phyloP scores from a whole-genome alignment of 1,140 invertebrate species.

The Palaemon carinicauda region DNA sequence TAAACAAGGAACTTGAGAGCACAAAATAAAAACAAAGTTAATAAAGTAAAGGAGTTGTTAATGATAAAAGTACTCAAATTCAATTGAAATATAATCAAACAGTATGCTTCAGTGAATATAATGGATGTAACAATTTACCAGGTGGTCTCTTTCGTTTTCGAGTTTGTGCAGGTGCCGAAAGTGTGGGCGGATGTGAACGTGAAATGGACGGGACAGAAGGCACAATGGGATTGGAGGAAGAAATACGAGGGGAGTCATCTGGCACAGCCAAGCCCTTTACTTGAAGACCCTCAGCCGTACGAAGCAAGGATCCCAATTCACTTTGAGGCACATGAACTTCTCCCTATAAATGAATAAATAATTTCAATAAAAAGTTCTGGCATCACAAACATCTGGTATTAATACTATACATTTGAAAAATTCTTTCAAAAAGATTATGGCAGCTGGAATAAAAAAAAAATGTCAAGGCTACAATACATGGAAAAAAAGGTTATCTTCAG shows the following conservation, averaged over 20 bases:
- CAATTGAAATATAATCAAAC: neutral
- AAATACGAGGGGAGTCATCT: conserved; percentile 42
- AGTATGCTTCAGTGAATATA: no score
- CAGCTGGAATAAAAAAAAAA: no score
- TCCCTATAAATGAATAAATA: conserved; percentile 9
- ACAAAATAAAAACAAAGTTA: no score
- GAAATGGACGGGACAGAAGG: conserved; percentile 21
- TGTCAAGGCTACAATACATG: no score
- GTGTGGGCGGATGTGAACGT: conserved; percentile 35
- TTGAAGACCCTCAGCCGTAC: conserved; percentile 59
- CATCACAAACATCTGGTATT: no score
- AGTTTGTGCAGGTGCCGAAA: conserved; percentile 28
- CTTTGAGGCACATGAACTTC: conserved; percentile 59
- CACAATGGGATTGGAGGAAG: conserved; percentile 36
- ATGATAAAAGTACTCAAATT: neutral
- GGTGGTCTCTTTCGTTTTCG: conserved; percentile 44
- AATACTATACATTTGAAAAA: no score
- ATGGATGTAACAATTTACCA: neutral
- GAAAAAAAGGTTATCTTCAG: no score
- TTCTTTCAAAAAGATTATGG: no score
- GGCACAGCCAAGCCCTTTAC: conserved; percentile 59
- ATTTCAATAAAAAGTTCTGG: neutral
- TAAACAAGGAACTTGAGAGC: no score
- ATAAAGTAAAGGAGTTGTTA: neutral
- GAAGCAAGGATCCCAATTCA: conserved; percentile 55